Evolutionary conservation across 2,113 vertebrate genomes (phyloP), one percentile per base, ranked within the genome.

Genomic region (Psittacula cyanocephala): DNA sequence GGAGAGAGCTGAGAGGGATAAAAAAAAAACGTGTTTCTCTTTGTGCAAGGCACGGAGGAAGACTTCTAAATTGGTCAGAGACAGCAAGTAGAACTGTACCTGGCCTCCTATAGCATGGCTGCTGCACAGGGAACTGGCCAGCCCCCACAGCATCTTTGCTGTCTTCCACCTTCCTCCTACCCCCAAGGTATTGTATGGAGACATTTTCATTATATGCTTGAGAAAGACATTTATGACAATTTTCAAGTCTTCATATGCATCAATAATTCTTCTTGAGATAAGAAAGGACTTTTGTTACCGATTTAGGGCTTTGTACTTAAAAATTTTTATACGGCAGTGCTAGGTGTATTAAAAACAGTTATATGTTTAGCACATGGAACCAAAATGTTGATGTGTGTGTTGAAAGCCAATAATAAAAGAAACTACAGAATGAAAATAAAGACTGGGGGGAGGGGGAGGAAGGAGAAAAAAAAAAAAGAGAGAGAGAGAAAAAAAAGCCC

Each of bases 91-190:
- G 70, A 89, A 53, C 10, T 24, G 17, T 31, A 24, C 19, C 8
- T 1, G 0, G 27, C 12, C 24, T 83, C 31, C 28, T 39, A 5
- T 18, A 27, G 27, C 0, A 1, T 35, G 17, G 7, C 3, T 69
- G 72, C 60, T 74, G 64, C 49, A 35, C 49, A 35, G 25, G n/a
- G 53, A 41, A 43, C 9, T 2, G 1, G 31, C 10, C 52, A 69
- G 33, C 11, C 27, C 53, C n/a, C 33, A 17, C 27, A 65, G 27
- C 24, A 35, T 35, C 41, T 39, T 37, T 39, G 39, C 9, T 65
- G 20, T 55, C 12, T n/a, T 60, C 33, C 31, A 44, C 28, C 28
- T 80, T 76, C 41, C 17, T 81, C 7, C 33, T 50, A 37, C 8
- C 7, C 33, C 35, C 13, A 25, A 6, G 44, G 79, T n/a, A 35